phyloP scores from a whole-genome alignment of 2,113 vertebrate species.

The Oryctolagus cuniculus region mOryCun1.1 NC_091432.1:160465001-160465500 shows the following conservation, averaged over 20 bases:
- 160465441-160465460: too few species aligned
- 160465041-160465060: background rate
- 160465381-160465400: background rate
- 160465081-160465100: slow-evolving; percentile 15
- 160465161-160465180: background rate
- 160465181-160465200: slow-evolving; percentile 37
- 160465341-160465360: background rate
- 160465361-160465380: background rate
- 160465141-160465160: slow-evolving; percentile 29
- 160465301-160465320: background rate
- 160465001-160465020: slow-evolving; percentile 2
- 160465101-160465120: background rate
- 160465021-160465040: background rate
- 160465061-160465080: slow-evolving; percentile 16
- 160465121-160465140: background rate
- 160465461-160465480: too few species aligned
- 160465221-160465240: background rate
- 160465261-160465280: background rate
- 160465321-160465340: background rate
- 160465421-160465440: too few species aligned
- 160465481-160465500: too few species aligned
- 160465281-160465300: background rate
- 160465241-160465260: background rate
- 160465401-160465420: background rate
- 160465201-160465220: background rate